Percentiles rank a stretch among this genome's conserved stretches.
Evolutionary conservation across 2,888 invertebrate species (phyloP).

Genomic region (Neria commutata): DNA sequence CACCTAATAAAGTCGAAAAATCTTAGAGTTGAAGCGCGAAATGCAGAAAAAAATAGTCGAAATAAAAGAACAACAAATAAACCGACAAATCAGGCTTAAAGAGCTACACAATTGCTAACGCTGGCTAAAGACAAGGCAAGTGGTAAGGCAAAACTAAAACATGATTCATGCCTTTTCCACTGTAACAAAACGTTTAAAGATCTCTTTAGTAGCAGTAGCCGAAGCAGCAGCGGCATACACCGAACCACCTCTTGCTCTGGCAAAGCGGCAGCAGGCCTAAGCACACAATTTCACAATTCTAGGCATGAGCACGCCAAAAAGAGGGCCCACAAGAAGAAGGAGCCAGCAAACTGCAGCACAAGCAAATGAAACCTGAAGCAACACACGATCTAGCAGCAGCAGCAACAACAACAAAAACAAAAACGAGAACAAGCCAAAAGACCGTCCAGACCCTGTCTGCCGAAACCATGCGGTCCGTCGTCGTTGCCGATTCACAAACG

Average conservation of each 20-base stretch:
- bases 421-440: no score
- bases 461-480: no score
- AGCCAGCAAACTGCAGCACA: constrained; percentile 28
- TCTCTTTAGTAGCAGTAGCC: constrained; percentile 31
- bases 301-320: constrained; percentile 17
- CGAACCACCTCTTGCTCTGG: neutral
- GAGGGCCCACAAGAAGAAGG: constrained; percentile 17
- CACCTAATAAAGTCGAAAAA: no score
- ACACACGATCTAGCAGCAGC: constrained; percentile 11
- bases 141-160: neutral
- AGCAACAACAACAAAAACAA: constrained; percentile 26
- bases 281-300: constrained; percentile 20
- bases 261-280: constrained; percentile 24
- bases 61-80: neutral
- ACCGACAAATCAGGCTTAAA: neutral
- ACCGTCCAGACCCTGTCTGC: no score
- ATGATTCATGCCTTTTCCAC: constrained; percentile 29
- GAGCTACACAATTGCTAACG: neutral
- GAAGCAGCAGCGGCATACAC: neutral
- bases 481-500: no score
- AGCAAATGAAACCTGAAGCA: constrained; percentile 17
- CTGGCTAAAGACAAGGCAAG: neutral
- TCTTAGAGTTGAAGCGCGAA: no score
- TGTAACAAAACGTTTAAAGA: constrained; percentile 13
- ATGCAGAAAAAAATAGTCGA: neutral